Percentiles rank a stretch among this genome's conserved stretches.
Evolutionary conservation across 2,113 vertebrate species (phyloP).

Genomic region (Antechinus flavipes): DNA sequence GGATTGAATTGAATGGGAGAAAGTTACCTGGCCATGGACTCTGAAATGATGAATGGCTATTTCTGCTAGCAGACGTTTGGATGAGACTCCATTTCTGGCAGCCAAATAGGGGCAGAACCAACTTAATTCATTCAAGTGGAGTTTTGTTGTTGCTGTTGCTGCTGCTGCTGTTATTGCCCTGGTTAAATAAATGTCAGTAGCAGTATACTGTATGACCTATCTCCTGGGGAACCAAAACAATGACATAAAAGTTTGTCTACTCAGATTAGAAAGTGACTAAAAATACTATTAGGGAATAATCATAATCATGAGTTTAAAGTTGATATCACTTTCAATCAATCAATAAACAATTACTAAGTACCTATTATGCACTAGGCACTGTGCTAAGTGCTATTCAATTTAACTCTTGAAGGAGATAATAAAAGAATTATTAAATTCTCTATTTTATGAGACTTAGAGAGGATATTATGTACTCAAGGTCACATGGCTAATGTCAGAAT

Average conservation of each 20-base stretch:
- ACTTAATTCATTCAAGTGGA: neutral
- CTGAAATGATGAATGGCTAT: neutral
- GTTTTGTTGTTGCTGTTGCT: neutral
- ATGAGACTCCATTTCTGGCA: neutral
- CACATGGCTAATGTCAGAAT: neutral
- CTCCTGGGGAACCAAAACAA: neutral
- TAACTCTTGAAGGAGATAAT: neutral
- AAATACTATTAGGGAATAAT: neutral
- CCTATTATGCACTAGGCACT: neutral
- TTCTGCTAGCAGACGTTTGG: neutral
- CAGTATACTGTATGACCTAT: neutral
- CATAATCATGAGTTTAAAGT: neutral
- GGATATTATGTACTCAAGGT: neutral
- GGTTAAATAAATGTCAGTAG: slow-evolving; percentile 1
- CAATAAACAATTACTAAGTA: neutral
- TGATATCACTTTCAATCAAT: neutral
- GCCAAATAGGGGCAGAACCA: neutral
- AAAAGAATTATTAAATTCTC: neutral
- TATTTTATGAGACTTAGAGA: neutral
- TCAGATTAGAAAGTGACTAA: neutral
- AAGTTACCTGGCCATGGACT: neutral
- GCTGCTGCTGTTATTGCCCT: neutral
- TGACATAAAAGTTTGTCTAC: neutral
- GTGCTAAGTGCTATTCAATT: neutral
- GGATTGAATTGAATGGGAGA: neutral